phyloP scores from a whole-genome alignment of 2,888 invertebrate species.

The Drosophila pegasa region DNA sequence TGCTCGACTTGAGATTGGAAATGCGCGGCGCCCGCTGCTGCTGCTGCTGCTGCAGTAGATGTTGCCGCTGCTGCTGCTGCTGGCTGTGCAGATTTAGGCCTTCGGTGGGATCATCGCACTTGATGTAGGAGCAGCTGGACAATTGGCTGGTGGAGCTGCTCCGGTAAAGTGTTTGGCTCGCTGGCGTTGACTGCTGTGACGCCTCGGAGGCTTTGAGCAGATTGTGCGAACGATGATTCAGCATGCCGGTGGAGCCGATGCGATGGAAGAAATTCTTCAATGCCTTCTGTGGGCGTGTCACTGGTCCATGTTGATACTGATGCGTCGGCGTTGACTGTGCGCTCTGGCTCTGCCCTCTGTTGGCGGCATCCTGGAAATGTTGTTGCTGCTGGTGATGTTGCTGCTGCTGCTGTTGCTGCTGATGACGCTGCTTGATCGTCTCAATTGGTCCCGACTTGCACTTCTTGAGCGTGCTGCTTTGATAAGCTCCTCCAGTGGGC shows the following conservation, averaged over 20 bases:
- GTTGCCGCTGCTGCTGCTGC: conserved; percentile 42
- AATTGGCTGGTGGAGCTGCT: conserved; percentile 92
- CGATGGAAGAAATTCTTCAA: conserved; percentile 90
- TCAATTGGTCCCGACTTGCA: conserved; percentile 87
- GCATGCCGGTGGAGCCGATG: conserved; percentile 91
- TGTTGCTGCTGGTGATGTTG: conserved; percentile 24
- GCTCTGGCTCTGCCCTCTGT: conserved; percentile 51
- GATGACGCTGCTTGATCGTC: conserved; percentile 80
- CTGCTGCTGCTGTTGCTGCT: conserved; percentile 46
- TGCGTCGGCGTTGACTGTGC: conserved; percentile 74
- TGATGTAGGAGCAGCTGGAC: conserved; percentile 88
- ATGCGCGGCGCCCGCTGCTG: conserved; percentile 58
- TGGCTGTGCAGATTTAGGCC: conserved; percentile 87
- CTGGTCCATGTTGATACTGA: conserved; percentile 52
- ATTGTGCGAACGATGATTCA: conserved; percentile 86
- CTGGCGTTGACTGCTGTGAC: conserved; percentile 63
- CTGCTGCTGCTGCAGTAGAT: conserved; percentile 50
- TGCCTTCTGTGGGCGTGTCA: conserved; percentile 86
- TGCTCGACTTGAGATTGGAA: conserved; percentile 87
- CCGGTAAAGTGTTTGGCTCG: conserved; percentile 86
- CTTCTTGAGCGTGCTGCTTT: conserved; percentile 85
- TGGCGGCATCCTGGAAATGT: conserved; percentile 29
- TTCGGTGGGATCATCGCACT: conserved; percentile 92
- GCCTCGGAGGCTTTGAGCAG: conserved; percentile 82
- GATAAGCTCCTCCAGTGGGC: conserved; percentile 50